Percentiles rank a stretch among this genome's conserved stretches.
phyloP scores from a whole-genome alignment of 2,797 vertebrate species.

The Chloroceryle inda region DNA sequence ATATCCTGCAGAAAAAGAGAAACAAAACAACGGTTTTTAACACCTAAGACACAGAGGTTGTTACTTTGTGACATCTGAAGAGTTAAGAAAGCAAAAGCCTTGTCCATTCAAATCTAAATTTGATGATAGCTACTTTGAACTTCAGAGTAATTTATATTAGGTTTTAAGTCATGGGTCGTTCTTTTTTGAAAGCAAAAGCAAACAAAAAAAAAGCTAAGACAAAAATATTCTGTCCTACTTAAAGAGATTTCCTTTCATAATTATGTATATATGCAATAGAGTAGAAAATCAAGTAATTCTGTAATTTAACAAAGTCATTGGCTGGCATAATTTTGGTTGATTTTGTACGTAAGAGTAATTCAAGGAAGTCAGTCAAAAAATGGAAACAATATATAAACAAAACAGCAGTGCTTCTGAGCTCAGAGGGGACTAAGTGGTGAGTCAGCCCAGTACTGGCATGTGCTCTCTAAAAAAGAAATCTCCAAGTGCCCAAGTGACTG shows the following conservation, averaged over 20 bases:
- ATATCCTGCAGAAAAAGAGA: constrained; percentile 65
- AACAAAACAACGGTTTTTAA: neutral
- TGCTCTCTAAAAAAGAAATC: neutral
- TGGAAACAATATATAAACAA: neutral
- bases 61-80: neutral
- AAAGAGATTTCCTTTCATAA: neutral
- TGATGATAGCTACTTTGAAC: neutral
- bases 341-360: neutral
- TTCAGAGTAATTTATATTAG: neutral
- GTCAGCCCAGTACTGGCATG: neutral
- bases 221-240: neutral
- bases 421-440: neutral
- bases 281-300: neutral
- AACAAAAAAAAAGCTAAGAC: neutral
- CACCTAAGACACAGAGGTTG: neutral
- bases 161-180: neutral
- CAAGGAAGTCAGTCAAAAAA: constrained; percentile 6
- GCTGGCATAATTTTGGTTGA: neutral
- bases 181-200: neutral
- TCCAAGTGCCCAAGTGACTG: neutral
- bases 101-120: neutral
- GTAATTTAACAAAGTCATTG: neutral
- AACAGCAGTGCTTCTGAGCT: neutral
- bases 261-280: rapidly evolving
- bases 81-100: neutral